A percentile compares a stretch with the other conserved stretches of the same genome.
Conservation (phyloP, 2,113 vertebrate genomes). For the Ursus arctos region DNA sequence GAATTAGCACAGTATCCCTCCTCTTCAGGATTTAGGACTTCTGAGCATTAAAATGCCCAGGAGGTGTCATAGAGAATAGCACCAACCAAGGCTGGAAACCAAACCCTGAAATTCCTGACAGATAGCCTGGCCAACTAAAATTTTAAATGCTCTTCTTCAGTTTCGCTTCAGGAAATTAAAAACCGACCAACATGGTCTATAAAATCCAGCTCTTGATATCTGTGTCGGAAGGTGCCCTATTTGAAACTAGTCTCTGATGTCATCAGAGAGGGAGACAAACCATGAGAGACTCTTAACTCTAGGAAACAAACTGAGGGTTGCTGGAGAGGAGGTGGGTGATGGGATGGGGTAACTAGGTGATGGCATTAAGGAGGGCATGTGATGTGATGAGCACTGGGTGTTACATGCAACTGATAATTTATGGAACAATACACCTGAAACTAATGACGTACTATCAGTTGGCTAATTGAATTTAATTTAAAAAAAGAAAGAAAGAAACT, state of each 20-base stretch:
- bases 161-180: neutral
- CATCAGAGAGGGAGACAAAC: neutral
- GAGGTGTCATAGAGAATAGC: neutral
- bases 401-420: neutral
- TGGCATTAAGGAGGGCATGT: neutral
- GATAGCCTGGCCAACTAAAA: no score
- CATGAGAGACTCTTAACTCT: neutral
- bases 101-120: neutral
- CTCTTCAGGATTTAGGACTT: neutral
- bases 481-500: neutral
- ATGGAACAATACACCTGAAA: neutral
- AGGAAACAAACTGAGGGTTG: neutral
- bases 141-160: neutral
- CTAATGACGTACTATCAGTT: neutral
- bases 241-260: neutral
- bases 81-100: neutral
- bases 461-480: neutral
- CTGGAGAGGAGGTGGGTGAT: neutral
- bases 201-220: neutral
- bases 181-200: neutral
- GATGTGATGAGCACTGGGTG: neutral
- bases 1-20: neutral
- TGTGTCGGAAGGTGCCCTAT: neutral
- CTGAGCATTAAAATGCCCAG: neutral
- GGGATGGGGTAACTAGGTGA: no score